Evolutionary conservation across 2,888 invertebrate species (phyloP).

Genomic region (Nasonovia ribisnigri): DNA sequence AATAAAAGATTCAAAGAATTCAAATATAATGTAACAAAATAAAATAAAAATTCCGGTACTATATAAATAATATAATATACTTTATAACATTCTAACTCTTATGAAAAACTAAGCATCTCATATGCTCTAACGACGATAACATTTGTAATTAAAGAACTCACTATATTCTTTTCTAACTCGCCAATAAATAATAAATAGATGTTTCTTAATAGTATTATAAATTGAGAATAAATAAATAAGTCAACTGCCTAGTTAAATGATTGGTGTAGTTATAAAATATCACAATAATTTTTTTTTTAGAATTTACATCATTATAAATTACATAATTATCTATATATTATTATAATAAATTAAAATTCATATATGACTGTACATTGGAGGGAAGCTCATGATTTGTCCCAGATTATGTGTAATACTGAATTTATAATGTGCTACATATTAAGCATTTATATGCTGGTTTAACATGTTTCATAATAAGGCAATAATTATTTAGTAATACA

Average conservation of each 20-base stretch:
- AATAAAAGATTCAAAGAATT: not conserved
- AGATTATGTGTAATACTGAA: slow-evolving; percentile 54
- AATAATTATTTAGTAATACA: slow-evolving; percentile 47
- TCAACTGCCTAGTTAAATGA: slow-evolving; percentile 47
- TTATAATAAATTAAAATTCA: slow-evolving; percentile 47
- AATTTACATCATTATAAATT: slow-evolving; percentile 47
- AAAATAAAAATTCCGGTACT: slow-evolving; percentile 15
- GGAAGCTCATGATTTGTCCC: slow-evolving; percentile 64
- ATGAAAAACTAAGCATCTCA: slow-evolving; percentile 20
- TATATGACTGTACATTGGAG: slow-evolving; percentile 36
- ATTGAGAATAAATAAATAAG: slow-evolving; percentile 45
- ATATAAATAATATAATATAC: slow-evolving; percentile 1
- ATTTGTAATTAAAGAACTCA: slow-evolving; percentile 35
- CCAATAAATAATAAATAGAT: slow-evolving; percentile 33
- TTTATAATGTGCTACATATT: slow-evolving; percentile 39
- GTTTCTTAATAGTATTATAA: slow-evolving; percentile 14
- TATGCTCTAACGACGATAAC: not conserved
- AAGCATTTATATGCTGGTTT: slow-evolving; percentile 20
- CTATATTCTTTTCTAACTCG: slow-evolving; percentile 23
- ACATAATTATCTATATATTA: slow-evolving; percentile 34
- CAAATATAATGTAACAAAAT: not conserved
- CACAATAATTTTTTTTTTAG: slow-evolving; percentile 56
- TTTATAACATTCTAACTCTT: not conserved
- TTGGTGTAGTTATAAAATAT: slow-evolving; percentile 61
- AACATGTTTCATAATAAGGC: slow-evolving; percentile 45